phyloP scores from a whole-genome alignment of 2,888 invertebrate species.

The Dryomyza anilis region DNA sequence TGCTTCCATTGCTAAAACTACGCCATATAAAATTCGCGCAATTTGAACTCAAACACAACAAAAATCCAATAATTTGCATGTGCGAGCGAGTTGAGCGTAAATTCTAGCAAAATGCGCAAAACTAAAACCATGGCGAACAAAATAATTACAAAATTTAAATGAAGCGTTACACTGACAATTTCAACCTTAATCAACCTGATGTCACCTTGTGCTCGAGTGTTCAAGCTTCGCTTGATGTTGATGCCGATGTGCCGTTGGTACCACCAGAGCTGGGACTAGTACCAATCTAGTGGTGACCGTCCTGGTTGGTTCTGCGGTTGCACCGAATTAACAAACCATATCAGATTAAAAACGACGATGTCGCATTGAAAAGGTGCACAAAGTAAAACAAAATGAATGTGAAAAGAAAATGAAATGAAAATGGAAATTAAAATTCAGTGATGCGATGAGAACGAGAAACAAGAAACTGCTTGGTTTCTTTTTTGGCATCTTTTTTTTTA shows the following conservation, averaged over 20 bases:
- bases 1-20: no score
- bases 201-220: neutral
- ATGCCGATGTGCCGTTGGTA: no score
- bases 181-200: slow-evolving; percentile 5
- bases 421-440: neutral
- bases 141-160: slow-evolving; percentile 2
- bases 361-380: neutral
- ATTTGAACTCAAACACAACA: no score
- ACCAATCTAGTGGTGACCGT: no score
- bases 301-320: slow-evolving; percentile 1
- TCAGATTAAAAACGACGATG: slow-evolving; percentile 1
- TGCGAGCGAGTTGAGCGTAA: neutral
- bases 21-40: no score
- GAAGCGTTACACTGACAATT: slow-evolving; percentile 3
- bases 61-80: neutral
- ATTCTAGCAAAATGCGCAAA: neutral
- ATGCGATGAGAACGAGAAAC: neutral
- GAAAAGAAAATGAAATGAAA: neutral
- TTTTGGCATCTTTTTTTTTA: no score
- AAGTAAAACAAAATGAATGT: neutral
- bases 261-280: no score
- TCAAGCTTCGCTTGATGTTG: no score
- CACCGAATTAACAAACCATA: slow-evolving; percentile 6
- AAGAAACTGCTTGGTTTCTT: neutral
- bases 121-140: neutral